Percentiles rank a stretch among this genome's conserved stretches.
Conservation (phyloP, 2,888 invertebrate species). For the Coelinius sp. region DNA sequence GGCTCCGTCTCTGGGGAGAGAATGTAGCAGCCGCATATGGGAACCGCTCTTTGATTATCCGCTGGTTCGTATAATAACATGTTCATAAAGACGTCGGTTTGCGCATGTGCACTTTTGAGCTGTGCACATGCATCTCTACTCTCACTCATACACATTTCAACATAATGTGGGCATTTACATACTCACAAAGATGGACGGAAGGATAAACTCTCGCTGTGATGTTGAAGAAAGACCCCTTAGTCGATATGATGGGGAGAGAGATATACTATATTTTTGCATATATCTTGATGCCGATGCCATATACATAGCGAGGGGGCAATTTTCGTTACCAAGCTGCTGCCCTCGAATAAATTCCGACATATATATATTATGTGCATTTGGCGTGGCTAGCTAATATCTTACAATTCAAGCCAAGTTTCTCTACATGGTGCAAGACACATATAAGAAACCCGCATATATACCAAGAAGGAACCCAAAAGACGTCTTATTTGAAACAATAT, state of each 20-base stretch:
- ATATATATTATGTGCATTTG: slow-evolving; percentile 8
- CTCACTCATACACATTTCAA: neutral
- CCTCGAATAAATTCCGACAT: slow-evolving; percentile 14
- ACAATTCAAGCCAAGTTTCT: neutral
- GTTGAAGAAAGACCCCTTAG: neutral
- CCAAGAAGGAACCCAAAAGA: neutral
- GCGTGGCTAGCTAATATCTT: neutral
- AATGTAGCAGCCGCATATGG: slow-evolving; percentile 17
- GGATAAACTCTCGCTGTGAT: neutral
- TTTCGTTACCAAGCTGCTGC: slow-evolving; percentile 15
- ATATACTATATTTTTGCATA: neutral
- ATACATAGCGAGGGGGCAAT: neutral
- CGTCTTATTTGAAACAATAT: slow-evolving; percentile 20
- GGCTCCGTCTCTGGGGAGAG: too few relatives aligned
- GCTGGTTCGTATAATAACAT: slow-evolving; percentile 64
- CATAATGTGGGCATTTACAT: slow-evolving; percentile 12
- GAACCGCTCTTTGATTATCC: slow-evolving; percentile 68
- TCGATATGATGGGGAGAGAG: neutral
- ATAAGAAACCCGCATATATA: neutral
- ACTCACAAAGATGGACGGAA: neutral
- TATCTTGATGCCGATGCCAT: neutral
- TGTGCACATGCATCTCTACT: neutral
- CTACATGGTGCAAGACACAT: neutral
- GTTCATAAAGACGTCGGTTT: slow-evolving; percentile 66
- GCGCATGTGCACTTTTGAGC: slow-evolving; percentile 10